These are phyloP conservation scores for Erythrolamprus reginae DNA, from an alignment of 2,113 vertebrate genomes.

Conservation along the genomic window DNA sequence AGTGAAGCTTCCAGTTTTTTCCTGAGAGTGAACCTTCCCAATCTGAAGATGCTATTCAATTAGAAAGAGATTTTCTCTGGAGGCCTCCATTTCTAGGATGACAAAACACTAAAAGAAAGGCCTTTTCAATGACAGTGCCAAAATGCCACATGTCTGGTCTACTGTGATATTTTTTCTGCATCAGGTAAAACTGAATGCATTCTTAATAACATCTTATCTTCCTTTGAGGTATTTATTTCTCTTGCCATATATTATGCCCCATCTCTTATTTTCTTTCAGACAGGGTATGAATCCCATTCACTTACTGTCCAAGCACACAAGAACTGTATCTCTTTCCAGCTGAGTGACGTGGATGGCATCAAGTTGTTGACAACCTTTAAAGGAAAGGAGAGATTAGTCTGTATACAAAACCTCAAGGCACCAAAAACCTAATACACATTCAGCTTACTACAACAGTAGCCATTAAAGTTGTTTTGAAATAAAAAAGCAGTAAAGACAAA, in stretches of 20 bases:
- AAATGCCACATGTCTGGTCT: background rate
- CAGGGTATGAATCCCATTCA: conserved; percentile 32
- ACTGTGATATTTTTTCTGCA: background rate
- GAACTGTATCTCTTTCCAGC: conserved; percentile 94
- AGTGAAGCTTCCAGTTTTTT: background rate
- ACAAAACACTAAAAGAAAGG: too few relatives aligned
- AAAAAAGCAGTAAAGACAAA: background rate
- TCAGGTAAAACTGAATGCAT: background rate
- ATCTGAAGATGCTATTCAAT: background rate
- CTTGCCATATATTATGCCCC: background rate
- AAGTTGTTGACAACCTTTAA: conserved; percentile 81
- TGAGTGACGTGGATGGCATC: conserved; percentile 96
- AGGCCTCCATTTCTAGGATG: too few relatives aligned
- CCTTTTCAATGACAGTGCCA: background rate
- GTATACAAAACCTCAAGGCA: background rate
- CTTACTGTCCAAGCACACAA: conserved; percentile 97
- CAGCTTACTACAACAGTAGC: background rate
- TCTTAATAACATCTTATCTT: background rate
- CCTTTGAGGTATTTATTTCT: background rate
- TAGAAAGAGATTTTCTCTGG: background rate
- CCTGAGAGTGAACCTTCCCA: background rate
- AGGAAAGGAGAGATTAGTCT: background rate
- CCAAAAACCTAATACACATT: background rate
- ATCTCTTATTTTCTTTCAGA: background rate
- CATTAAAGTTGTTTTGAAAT: background rate